phyloP scores from a whole-genome alignment of 2,113 vertebrate species.

The Nycticorax nycticorax region DNA sequence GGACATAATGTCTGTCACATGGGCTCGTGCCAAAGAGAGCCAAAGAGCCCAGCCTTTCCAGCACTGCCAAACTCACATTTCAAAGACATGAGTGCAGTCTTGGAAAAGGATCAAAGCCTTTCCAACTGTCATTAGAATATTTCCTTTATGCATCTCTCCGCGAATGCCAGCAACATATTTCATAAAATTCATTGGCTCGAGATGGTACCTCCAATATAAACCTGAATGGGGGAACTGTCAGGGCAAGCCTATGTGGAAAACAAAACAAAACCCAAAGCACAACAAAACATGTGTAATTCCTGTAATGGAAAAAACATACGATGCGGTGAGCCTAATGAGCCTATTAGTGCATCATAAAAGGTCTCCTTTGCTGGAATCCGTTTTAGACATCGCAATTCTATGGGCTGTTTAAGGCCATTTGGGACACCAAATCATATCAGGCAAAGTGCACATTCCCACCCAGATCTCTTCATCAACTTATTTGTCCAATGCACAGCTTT shows the following conservation, averaged over 20 bases:
- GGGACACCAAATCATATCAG: constrained; percentile 43
- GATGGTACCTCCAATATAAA: constrained; percentile 72
- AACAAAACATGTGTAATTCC: constrained; percentile 60
- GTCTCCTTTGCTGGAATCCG: constrained; percentile 46
- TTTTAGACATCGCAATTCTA: constrained; percentile 34
- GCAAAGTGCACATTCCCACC: not conserved
- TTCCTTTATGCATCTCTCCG: constrained; percentile 77
- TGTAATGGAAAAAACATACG: constrained; percentile 61
- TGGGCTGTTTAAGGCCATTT: constrained; percentile 44
- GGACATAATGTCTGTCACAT: constrained; percentile 74
- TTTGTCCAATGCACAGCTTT: not conserved
- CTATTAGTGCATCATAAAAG: constrained; percentile 33
- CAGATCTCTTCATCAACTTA: not conserved
- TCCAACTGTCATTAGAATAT: constrained; percentile 80
- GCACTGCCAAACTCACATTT: constrained; percentile 78
- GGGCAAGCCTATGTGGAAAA: constrained; percentile 71
- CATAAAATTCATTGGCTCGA: constrained; percentile 74
- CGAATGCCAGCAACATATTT: constrained; percentile 77
- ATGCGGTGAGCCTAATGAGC: constrained; percentile 1
- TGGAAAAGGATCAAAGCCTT: constrained; percentile 82
- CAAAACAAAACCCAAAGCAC: constrained; percentile 67
- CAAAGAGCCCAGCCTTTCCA: constrained; percentile 71
- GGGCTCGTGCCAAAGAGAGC: constrained; percentile 64
- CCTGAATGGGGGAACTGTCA: constrained; percentile 71
- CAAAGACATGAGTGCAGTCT: constrained; percentile 78